Percentiles rank a stretch among this genome's conserved stretches.
These are phyloP conservation scores for Arctopsyche grandis DNA, from an alignment of 1,140 invertebrate species.

Conservation along the genomic window DNA sequence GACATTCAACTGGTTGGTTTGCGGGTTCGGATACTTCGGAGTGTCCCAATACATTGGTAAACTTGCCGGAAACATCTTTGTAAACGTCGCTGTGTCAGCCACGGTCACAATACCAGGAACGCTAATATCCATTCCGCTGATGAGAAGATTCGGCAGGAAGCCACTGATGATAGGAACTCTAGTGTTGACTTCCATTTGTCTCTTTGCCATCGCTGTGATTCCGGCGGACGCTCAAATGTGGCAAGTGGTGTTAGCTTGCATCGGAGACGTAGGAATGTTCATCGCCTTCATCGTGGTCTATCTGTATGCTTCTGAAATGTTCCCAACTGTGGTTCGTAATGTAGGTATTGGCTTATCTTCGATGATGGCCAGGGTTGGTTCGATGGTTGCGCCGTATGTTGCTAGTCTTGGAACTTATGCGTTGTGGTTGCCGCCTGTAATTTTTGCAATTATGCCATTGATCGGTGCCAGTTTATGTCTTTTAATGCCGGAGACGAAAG, in stretches of 20 bases:
- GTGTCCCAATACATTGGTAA: constrained; percentile 79
- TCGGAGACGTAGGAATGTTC: constrained; percentile 76
- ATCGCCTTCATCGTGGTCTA: constrained; percentile 75
- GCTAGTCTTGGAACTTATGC: constrained; percentile 63
- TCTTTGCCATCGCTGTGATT: constrained; percentile 68
- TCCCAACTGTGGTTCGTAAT: constrained; percentile 75
- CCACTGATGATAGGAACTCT: constrained; percentile 70
- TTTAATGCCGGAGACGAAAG: constrained; percentile 79
- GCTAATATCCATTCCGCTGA: constrained; percentile 70
- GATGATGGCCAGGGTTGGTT: constrained; percentile 75
- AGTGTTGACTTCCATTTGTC: constrained; percentile 67
- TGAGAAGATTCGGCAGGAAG: constrained; percentile 70
- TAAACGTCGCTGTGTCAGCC: constrained; percentile 76
- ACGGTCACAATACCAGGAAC: constrained; percentile 72
- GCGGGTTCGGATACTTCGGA: constrained; percentile 79
- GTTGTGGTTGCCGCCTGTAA: constrained; percentile 72
- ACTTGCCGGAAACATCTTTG: constrained; percentile 76
- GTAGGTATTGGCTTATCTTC: constrained; percentile 74
- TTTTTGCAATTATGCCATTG: constrained; percentile 74
- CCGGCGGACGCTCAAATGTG: constrained; percentile 64
- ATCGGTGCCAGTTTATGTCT: constrained; percentile 73
- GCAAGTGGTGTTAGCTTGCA: constrained; percentile 68
- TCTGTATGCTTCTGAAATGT: constrained; percentile 75
- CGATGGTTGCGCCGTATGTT: constrained; percentile 74
- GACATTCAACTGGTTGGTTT: constrained; percentile 76